Conservation (phyloP, 1,140 invertebrate genomes). For the Hyposmocoma kahamanoa region DNA sequence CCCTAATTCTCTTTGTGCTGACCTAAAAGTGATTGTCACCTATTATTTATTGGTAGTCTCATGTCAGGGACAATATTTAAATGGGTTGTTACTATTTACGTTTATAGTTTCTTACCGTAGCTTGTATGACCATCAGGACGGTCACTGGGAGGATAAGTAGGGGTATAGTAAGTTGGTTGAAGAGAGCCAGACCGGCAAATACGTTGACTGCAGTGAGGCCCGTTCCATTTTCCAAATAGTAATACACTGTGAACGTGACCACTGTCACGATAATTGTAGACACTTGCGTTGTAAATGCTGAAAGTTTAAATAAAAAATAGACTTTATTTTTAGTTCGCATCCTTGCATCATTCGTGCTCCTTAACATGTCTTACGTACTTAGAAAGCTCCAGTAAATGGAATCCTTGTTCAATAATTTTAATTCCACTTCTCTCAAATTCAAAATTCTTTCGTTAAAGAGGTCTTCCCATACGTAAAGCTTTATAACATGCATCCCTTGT, state of each 20-base stretch:
- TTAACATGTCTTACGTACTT: slow-evolving; percentile 77
- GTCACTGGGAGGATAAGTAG: slow-evolving; percentile 86
- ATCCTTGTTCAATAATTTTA: slow-evolving; percentile 82
- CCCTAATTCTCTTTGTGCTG: slow-evolving; percentile 79
- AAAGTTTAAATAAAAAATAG: slow-evolving; percentile 31
- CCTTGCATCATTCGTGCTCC: too few relatives aligned
- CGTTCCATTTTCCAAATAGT: slow-evolving; percentile 69
- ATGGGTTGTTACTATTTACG: background rate
- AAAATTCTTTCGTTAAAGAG: slow-evolving; percentile 81
- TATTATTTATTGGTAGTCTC: slow-evolving; percentile 47
- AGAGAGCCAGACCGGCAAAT: slow-evolving; percentile 85
- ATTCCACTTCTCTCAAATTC: slow-evolving; percentile 79
- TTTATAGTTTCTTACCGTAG: slow-evolving; percentile 74
- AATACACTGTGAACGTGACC: slow-evolving; percentile 81
- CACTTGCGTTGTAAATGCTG: slow-evolving; percentile 83
- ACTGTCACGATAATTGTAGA: slow-evolving; percentile 82
- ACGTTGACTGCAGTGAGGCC: slow-evolving; percentile 80
- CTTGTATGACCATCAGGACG: slow-evolving; percentile 84
- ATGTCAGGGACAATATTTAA: slow-evolving; percentile 16
- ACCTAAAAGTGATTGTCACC: slow-evolving; percentile 63
- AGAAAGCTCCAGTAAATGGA: slow-evolving; percentile 84
- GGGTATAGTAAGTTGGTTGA: slow-evolving; percentile 86
- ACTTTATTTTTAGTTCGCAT: too few relatives aligned
- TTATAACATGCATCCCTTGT: slow-evolving; percentile 87
- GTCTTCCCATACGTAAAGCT: slow-evolving; percentile 88